A percentile compares a stretch with the other conserved stretches of the same genome.
Evolutionary conservation across 1,140 invertebrate genomes (phyloP).

Genomic region (Polyergus mexicanus): DNA sequence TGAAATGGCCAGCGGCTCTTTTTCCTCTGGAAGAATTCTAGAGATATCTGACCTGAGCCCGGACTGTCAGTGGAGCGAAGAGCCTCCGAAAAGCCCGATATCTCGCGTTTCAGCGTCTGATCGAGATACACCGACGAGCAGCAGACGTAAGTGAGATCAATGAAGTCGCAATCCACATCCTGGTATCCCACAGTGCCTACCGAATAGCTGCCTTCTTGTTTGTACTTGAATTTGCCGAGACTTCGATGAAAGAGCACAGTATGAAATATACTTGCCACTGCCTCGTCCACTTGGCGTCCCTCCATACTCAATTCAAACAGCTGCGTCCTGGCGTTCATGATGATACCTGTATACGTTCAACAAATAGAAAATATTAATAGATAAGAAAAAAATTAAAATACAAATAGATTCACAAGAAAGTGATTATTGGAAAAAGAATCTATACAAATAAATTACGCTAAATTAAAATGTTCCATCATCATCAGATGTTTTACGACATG

Average conservation of each 20-base stretch:
- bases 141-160: conserved; percentile 98
- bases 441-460: neutral
- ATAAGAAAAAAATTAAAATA: neutral
- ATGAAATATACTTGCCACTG: conserved; percentile 97
- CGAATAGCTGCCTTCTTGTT: conserved; percentile 96
- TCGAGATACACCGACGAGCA: conserved; percentile 94
- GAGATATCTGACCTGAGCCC: conserved; percentile 94
- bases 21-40: conserved; percentile 98
- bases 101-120: conserved; percentile 92
- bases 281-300: conserved; percentile 97
- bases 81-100: conserved; percentile 94
- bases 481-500: neutral
- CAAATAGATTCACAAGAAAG: neutral
- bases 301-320: conserved; percentile 96
- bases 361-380: neutral
- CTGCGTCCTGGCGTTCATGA: conserved; percentile 96
- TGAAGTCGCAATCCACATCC: conserved; percentile 98
- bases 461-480: neutral
- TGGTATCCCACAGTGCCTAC: conserved; percentile 97
- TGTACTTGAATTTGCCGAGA: conserved; percentile 98
- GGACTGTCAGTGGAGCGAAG: conserved; percentile 91
- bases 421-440: neutral
- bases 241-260: conserved; percentile 97
- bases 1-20: conserved; percentile 95
- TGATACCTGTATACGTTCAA: conserved; percentile 68